Conservation (phyloP, 35 echinoderm and acorn worm species). For the Nesometra sesokonis region DNA sequence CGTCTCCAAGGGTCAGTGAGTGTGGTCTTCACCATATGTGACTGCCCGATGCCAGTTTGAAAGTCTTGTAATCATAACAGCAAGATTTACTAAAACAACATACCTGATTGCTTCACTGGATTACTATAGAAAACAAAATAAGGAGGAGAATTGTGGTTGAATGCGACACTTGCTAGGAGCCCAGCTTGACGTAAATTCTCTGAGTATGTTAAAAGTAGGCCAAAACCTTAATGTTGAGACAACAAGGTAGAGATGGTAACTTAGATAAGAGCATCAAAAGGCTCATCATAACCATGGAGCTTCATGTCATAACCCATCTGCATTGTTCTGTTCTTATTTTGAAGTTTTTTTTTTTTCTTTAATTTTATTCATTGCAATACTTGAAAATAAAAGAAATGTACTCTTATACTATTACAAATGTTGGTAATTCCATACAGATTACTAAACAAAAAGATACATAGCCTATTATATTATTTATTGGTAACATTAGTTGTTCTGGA, state of each 20-base stretch:
- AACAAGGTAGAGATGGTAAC: neutral
- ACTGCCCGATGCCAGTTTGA: neutral
- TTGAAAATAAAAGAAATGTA: too few relatives aligned
- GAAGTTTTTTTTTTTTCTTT: too few relatives aligned
- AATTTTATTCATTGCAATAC: too few relatives aligned
- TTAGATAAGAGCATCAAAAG: neutral
- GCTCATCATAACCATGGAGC: too few relatives aligned
- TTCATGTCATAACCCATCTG: too few relatives aligned
- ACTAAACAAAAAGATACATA: too few relatives aligned
- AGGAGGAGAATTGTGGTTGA: neutral
- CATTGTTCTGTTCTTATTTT: too few relatives aligned
- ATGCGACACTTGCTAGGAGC: neutral
- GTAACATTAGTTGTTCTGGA: too few relatives aligned
- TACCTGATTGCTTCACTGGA: neutral
- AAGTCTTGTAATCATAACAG: neutral
- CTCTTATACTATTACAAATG: too few relatives aligned
- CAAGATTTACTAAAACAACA: neutral
- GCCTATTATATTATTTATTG: too few relatives aligned
- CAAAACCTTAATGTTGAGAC: neutral
- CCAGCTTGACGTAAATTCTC: neutral
- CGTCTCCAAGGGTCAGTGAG: neutral
- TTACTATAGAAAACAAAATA: neutral
- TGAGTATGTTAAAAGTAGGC: neutral
- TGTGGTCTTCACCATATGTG: neutral
- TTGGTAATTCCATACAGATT: too few relatives aligned